These are phyloP conservation scores for Podarcis raffonei DNA, from an alignment of 2,113 vertebrate species.

Conservation along the genomic window DNA sequence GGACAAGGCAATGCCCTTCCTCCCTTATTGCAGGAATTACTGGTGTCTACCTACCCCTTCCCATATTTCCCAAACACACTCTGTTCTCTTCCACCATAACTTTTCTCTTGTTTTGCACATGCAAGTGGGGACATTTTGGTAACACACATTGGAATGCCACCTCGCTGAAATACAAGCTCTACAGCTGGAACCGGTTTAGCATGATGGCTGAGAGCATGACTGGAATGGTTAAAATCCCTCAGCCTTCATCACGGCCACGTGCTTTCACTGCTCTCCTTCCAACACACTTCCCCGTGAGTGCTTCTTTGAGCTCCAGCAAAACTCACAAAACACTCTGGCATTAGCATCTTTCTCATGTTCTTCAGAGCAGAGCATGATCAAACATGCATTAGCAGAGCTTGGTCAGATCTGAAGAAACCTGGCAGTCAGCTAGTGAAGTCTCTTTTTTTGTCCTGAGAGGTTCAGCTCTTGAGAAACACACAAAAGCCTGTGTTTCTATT, in stretches of 20 bases:
- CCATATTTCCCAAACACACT: slow-evolving; percentile 18
- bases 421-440: rapidly evolving
- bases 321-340: background rate
- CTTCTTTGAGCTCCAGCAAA: background rate
- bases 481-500: background rate
- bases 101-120: background rate
- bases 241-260: background rate
- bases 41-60: background rate
- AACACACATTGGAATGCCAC: background rate
- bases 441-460: background rate
- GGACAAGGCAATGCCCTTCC: slow-evolving; percentile 28
- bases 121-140: background rate
- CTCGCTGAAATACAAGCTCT: background rate
- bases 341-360: background rate
- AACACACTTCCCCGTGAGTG: background rate
- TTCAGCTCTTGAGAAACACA: too few species aligned
- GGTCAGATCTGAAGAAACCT: background rate
- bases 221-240: background rate
- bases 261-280: background rate
- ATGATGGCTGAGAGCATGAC: background rate
- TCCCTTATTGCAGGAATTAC: slow-evolving; percentile 23
- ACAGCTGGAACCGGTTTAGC: background rate
- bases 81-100: background rate
- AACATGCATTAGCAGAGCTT: background rate
- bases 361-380: background rate